Evolutionary conservation across 2,888 invertebrate species (phyloP).

Genomic region (Drosophila helvetica): DNA sequence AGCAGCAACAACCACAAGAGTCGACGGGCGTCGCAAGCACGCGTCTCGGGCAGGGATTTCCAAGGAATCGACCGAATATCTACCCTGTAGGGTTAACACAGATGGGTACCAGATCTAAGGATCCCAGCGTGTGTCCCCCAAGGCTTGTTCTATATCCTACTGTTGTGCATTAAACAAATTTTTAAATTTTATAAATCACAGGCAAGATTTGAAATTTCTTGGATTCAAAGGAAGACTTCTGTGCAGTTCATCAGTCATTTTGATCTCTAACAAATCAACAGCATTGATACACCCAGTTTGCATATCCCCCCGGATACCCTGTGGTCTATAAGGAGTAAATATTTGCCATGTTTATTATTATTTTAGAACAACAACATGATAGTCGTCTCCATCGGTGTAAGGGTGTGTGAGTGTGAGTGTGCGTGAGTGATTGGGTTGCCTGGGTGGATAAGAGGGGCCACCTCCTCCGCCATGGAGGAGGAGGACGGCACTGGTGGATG

Average conservation of each 20-base stretch:
- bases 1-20: not conserved
- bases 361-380: constrained; percentile 62
- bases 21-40: not conserved
- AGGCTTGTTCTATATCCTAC: no score
- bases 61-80: not conserved
- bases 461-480: constrained; percentile 2
- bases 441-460: not conserved
- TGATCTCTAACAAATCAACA: constrained; percentile 1
- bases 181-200: no score
- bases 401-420: not conserved
- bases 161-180: not conserved
- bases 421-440: constrained; percentile 5
- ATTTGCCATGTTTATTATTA: constrained; percentile 69
- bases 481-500: not conserved
- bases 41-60: constrained; percentile 3
- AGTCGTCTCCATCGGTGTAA: constrained; percentile 18
- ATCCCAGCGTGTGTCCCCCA: no score
- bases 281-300: not conserved
- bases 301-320: constrained; percentile 17
- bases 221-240: no score
- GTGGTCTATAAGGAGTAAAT: constrained; percentile 42
- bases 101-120: no score
- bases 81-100: not conserved
- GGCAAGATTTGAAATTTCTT: no score
- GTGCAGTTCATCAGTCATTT: no score